Base-by-base conservation (phyloP, 1,140 invertebrate genomes). In the Camponotus floridanus region DNA sequence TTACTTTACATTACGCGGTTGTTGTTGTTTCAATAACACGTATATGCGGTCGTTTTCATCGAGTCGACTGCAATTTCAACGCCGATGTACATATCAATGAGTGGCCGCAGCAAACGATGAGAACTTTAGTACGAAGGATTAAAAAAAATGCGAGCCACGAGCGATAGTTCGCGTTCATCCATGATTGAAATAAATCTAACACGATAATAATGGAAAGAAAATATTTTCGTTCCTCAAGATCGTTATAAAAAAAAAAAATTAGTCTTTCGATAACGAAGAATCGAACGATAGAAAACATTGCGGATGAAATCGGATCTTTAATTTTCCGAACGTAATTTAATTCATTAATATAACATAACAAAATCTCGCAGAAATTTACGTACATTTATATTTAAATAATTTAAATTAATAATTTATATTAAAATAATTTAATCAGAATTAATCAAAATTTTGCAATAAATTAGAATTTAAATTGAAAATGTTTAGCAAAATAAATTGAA, bases 1-100 rank as follows among this genome's bases (percentile, higher is more conserved):
- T 91, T 90, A 90, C 64, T 89, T 91, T 87, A 67, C 81, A 89
- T 91, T 90, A 88, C 87, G 85, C 73, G 48, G 39, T 57, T 57
- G 55, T 70, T 65, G 89, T 90, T 90, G 89, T 87, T 89, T 45
- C 78, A 91, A 76, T 85, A 83, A 76, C 85, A 86, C 79, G 80
- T 91, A 81, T 91, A 26, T 4, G 9, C 68, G 59, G 78, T 62
- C 79, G 48, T 88, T 88, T 83, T 68, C 84, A 57, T 81, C 79
- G 65, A 61, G 45, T 51, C 81, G 57, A 57, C 74, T 70, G 57
- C 59, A 87, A 87, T 85, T 84, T 64, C 74, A 78, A 33, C 57
- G 42, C 45, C 42, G 64, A 87, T 65, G 62, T 65, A 74, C 61
- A 83, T 80, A 85, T 76, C 85, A 80, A 71, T 85, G 79, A 55